phyloP scores from a whole-genome alignment of 2,113 vertebrate species.

The Mesembrinibis cayennensis region DNA sequence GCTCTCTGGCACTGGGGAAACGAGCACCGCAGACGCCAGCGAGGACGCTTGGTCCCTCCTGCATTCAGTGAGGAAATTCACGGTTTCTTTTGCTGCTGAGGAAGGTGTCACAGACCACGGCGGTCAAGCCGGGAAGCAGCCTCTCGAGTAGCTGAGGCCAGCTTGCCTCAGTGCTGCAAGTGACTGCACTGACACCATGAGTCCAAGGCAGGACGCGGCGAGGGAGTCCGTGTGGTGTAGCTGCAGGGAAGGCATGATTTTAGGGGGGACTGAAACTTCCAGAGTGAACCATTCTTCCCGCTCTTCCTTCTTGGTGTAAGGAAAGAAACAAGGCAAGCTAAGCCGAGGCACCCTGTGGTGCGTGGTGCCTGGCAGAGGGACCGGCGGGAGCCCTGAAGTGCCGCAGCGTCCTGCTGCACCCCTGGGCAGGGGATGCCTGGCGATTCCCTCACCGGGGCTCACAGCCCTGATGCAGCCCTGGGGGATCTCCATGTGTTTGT shows the following conservation, averaged over 20 bases:
- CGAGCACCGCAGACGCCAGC: background rate
- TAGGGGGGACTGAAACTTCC: background rate
- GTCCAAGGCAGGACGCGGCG: rapidly evolving
- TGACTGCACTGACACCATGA: background rate
- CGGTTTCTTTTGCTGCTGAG: background rate
- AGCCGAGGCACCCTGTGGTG: background rate
- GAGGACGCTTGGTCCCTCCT: background rate
- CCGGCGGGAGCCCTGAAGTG: background rate
- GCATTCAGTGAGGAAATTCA: background rate
- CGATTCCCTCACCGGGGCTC: rapidly evolving
- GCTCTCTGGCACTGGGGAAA: background rate
- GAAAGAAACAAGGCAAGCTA: background rate
- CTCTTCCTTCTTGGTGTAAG: background rate
- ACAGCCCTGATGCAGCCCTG: background rate
- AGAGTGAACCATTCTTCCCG: rapidly evolving
- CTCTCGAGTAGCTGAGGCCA: background rate
- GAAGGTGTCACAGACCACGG: rapidly evolving
- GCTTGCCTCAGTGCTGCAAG: background rate
- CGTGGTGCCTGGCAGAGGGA: background rate
- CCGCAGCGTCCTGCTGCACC: rapidly evolving
- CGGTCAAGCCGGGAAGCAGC: rapidly evolving
- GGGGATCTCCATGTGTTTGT: background rate
- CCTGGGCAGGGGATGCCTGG: background rate
- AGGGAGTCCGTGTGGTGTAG: background rate
- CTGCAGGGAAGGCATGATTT: background rate